Evolutionary conservation across 2,797 vertebrate species (phyloP).

Genomic region (Moxostoma hubbsi): DNA sequence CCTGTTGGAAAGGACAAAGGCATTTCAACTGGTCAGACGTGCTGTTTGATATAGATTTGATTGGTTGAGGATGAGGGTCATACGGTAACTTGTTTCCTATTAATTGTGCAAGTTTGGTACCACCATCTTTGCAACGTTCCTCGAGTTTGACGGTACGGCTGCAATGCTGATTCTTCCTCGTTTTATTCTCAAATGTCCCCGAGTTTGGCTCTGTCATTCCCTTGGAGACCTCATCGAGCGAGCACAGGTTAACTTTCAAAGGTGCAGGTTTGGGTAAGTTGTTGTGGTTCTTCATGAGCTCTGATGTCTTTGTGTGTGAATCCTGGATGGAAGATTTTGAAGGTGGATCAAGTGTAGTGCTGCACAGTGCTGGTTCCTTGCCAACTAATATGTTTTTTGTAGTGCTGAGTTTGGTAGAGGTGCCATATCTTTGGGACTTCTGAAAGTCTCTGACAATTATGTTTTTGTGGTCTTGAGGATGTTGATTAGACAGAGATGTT

Average conservation of each 20-base stretch:
- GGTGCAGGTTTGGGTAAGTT: constrained; percentile 55
- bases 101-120: constrained; percentile 84
- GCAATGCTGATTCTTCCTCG: constrained; percentile 82
- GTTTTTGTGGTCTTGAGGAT: constrained; percentile 78
- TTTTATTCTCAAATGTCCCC: constrained; percentile 81
- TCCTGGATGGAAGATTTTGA: constrained; percentile 73
- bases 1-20: constrained; percentile 88
- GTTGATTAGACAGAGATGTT: constrained; percentile 82
- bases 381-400: constrained; percentile 75
- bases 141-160: constrained; percentile 79
- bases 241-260: constrained; percentile 17
- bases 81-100: constrained; percentile 92
- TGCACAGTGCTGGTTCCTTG: constrained; percentile 74
- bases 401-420: constrained; percentile 79
- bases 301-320: constrained; percentile 70
- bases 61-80: constrained; percentile 89
- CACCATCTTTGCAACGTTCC: constrained; percentile 76
- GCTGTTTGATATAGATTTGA: constrained; percentile 83
- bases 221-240: constrained; percentile 67
- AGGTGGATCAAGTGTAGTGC: constrained; percentile 74
- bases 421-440: constrained; percentile 78
- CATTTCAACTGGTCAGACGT: constrained; percentile 80
- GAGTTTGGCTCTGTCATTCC: constrained; percentile 75
- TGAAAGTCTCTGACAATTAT: constrained; percentile 68
- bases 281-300: constrained; percentile 60